A percentile compares a stretch with the other conserved stretches of the same genome.
Evolutionary conservation across 2,797 vertebrate species (phyloP).

Genomic region (Erpetoichthys calabaricus): DNA sequence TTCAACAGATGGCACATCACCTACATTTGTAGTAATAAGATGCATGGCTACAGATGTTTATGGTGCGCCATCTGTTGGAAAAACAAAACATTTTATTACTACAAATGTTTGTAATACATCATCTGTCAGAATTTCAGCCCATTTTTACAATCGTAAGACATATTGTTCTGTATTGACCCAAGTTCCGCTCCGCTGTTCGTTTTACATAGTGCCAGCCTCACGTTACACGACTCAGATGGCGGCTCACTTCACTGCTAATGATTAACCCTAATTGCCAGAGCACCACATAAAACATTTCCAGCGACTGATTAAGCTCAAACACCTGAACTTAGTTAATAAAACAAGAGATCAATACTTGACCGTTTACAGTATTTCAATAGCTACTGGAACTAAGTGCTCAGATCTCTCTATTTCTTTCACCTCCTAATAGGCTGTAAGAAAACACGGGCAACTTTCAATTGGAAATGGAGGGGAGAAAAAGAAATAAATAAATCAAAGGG

Average conservation of each 20-base stretch:
- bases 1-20: no score
- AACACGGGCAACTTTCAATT: neutral
- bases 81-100: no score
- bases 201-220: neutral
- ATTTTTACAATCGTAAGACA: no score
- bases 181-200: no score
- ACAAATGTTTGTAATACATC: no score
- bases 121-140: no score
- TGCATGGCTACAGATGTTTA: no score
- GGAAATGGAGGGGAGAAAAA: neutral
- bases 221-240: conserved; percentile 21
- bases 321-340: conserved; percentile 12
- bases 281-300: conserved; percentile 27
- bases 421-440: neutral
- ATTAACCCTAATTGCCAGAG: conserved; percentile 30
- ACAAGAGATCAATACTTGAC: conserved; percentile 24
- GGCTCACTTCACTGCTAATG: conserved; percentile 20
- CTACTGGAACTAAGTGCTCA: neutral
- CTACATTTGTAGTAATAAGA: no score
- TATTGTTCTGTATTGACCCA: no score
- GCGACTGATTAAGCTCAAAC: conserved; percentile 3
- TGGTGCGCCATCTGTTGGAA: no score
- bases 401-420: neutral
- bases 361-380: conserved; percentile 16
- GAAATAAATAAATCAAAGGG: neutral